Evolutionary conservation across 2,888 invertebrate species (phyloP).

Genomic region (Salpingus planirostris): DNA sequence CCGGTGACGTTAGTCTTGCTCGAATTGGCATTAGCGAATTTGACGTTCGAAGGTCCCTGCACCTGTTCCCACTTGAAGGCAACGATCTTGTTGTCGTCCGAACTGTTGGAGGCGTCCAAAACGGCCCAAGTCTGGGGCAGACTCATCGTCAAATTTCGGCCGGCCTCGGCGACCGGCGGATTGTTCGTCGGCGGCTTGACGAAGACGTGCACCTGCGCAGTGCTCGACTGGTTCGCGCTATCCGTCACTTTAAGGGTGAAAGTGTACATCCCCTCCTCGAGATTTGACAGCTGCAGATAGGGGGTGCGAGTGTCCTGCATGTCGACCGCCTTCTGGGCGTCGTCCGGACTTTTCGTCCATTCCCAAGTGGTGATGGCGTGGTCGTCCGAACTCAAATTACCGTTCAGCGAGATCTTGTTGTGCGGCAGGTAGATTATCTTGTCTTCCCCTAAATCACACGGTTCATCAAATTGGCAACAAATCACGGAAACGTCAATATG

Average conservation of each 20-base stretch:
- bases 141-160: slow-evolving; percentile 60
- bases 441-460: too few species aligned
- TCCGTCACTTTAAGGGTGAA: slow-evolving; percentile 91
- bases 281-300: slow-evolving; percentile 73
- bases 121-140: slow-evolving; percentile 73
- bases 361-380: slow-evolving; percentile 90
- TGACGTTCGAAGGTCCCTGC: slow-evolving; percentile 56
- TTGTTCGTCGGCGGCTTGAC: slow-evolving; percentile 84
- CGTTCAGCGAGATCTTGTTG: slow-evolving; percentile 78
- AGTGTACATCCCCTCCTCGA: slow-evolving; percentile 90
- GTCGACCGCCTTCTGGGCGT: slow-evolving; percentile 84
- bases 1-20: slow-evolving; percentile 65
- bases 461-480: too few species aligned
- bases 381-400: slow-evolving; percentile 86
- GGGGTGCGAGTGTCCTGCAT: slow-evolving; percentile 94
- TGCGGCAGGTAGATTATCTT: slow-evolving; percentile 85
- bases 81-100: slow-evolving; percentile 74
- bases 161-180: slow-evolving; percentile 66
- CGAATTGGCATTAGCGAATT: slow-evolving; percentile 34
- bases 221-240: slow-evolving; percentile 77
- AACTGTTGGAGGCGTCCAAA: slow-evolving; percentile 64
- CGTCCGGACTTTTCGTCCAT: slow-evolving; percentile 86
- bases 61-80: slow-evolving; percentile 79
- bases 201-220: slow-evolving; percentile 71
- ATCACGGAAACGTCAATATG: background rate